Evolutionary conservation across 2,797 vertebrate genomes (phyloP).

Genomic region (Chaunax sp.): DNA sequence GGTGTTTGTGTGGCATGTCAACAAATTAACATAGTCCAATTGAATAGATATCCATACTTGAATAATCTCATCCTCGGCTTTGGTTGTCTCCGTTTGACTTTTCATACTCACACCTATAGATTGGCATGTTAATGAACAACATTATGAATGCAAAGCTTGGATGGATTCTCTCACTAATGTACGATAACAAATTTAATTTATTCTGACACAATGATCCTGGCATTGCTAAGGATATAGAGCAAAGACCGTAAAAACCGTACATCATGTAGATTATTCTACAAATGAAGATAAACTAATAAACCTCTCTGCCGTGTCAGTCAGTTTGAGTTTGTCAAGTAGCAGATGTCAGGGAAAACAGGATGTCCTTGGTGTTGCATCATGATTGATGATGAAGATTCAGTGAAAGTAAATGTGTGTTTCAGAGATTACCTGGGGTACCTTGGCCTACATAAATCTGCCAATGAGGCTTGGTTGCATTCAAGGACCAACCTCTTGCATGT

Average conservation of each 20-base stretch:
- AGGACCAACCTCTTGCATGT: constrained; percentile 36
- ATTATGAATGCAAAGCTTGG: constrained; percentile 14
- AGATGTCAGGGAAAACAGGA: constrained; percentile 73
- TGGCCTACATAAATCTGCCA: constrained; percentile 73
- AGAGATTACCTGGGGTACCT: constrained; percentile 58
- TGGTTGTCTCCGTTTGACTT: constrained; percentile 4
- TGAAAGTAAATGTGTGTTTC: constrained; percentile 75
- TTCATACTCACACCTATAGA: constrained; percentile 1
- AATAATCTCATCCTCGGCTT: background rate
- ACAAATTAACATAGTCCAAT: too few species aligned
- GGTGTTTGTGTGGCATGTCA: too few species aligned
- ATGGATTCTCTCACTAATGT: constrained; percentile 17
- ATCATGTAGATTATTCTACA: constrained; percentile 22
- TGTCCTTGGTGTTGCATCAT: constrained; percentile 75
- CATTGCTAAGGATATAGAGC: constrained; percentile 11
- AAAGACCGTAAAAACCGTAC: constrained; percentile 22
- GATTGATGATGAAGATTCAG: constrained; percentile 75
- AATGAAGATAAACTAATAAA: constrained; percentile 33
- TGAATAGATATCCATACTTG: background rate
- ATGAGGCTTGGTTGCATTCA: constrained; percentile 35
- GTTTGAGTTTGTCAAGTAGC: constrained; percentile 72
- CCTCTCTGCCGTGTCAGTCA: constrained; percentile 61
- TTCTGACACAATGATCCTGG: constrained; percentile 13
- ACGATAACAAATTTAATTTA: constrained; percentile 2
- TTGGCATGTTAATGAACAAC: constrained; percentile 7